These are phyloP conservation scores for Lepidurus packardi DNA, from an alignment of 1,140 invertebrate genomes.

Conservation along the genomic window DNA sequence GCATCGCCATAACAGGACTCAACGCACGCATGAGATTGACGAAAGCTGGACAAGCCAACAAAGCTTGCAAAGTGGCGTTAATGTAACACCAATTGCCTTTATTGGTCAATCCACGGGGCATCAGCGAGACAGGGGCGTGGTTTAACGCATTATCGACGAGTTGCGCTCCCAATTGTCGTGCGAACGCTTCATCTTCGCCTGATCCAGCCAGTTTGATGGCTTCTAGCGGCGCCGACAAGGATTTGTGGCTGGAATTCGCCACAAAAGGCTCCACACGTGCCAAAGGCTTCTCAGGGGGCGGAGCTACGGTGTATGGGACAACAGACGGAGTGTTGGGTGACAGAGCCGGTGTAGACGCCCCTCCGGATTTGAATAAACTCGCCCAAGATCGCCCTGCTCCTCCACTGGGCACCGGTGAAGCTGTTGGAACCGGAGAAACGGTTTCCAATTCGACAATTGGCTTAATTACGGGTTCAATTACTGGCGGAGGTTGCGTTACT, in stretches of 20 bases:
- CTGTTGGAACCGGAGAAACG: background rate
- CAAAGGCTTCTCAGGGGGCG: background rate
- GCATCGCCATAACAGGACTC: slow-evolving; percentile 54
- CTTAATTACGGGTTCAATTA: background rate
- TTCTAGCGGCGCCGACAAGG: background rate
- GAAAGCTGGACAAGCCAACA: slow-evolving; percentile 87
- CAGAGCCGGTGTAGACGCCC: background rate
- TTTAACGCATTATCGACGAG: slow-evolving; percentile 60
- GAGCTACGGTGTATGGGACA: background rate
- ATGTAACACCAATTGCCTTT: slow-evolving; percentile 93
- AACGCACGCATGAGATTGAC: slow-evolving; percentile 76
- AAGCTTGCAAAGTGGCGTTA: slow-evolving; percentile 82
- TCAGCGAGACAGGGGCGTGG: slow-evolving; percentile 62
- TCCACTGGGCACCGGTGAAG: background rate
- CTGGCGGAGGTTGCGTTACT: background rate
- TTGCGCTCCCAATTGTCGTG: slow-evolving; percentile 24
- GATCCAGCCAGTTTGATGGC: background rate
- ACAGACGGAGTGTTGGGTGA: background rate
- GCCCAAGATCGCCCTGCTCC: slow-evolving; percentile 31
- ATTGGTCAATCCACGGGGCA: slow-evolving; percentile 82
- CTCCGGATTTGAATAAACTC: slow-evolving; percentile 33
- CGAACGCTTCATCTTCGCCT: slow-evolving; percentile 4
- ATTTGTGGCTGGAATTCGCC: background rate
- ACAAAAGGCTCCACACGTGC: slow-evolving; percentile 25
- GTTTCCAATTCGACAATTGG: background rate